Evolutionary conservation across 2,888 invertebrate species (phyloP), one percentile per base, ranked within the genome.

Genomic region (Deilephila porcellus): DNA sequence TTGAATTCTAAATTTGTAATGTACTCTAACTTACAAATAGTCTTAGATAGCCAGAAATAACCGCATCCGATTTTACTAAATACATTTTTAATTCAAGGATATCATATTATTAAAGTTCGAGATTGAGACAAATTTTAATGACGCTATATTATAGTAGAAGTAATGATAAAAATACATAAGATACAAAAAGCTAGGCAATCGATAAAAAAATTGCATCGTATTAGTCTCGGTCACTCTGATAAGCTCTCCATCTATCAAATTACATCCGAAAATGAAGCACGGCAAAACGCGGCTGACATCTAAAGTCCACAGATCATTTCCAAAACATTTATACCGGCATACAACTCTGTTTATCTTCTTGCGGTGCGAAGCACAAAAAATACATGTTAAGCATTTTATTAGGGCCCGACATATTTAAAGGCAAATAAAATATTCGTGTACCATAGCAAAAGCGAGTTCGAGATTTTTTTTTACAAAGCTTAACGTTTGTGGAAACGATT

Each of bases 401-500:
- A 67, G 52, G 67, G 67, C 52, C 67, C 17, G 52, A 52, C 52
- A 67, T 52, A 67, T 67, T 67, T 67, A 67, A 64, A 25, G 17
- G 17, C 14, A 52, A 29, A 52, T 67, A 67, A 67, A 67, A 52
- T 67, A 67, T 52, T 20, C 52, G 45, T 52, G 17, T 52, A 25
- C 45, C n/a, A 8, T 45, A 20, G 59, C 70, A 32, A 20, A 60
- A 60, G 37, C 76, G 73, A 78, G 77, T 81, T 80, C 77, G 75
- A 83, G 81, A 83, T 84, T 82, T 83, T 84, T 81, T 77, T 80
- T n/a, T n/a, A n/a, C 79, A 79, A 79, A 85, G 82, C 80, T 83
- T 80, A 83, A 78, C 81, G 79, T 83, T 85, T 83, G 83, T 80
- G 82, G 79, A 81, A 87, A 85, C 80, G 76, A 77, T 84, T 81